Evolutionary conservation across 2,888 invertebrate genomes (phyloP), one percentile per base, ranked within the genome.

Genomic region (Entomobrya multifasciata): DNA sequence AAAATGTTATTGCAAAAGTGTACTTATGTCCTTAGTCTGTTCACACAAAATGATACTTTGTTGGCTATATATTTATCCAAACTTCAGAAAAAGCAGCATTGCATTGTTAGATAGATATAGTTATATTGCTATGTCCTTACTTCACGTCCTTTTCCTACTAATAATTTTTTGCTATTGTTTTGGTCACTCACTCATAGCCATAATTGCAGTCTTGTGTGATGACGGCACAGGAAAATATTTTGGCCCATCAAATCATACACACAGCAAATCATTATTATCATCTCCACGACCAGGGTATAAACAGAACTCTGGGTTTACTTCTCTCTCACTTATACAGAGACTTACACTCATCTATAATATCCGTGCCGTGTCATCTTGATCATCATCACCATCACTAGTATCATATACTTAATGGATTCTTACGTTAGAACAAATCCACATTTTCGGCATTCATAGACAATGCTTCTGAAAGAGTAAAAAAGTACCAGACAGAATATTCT

Each of bases 181-280:
- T 36, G 36, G 36, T 36, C 36, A 36, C 36, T 36, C 36, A 36
- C 36, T 36, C 36, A 36, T 36, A 36, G 36, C 36, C 36, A 4
- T 36, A 36, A 4, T 36, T 36, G 8, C 36, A 36, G 36, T 6
- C 36, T 6, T 36, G 36, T 41, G 67, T 47, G 67, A 22, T 22
- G 65, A 67, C 22, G 65, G 65, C n/a, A 67, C 67, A 70, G 22
- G 25, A 70, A 70, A 70, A 70, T 70, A 47, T 70, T 47, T 70
- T 47, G 44, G 44, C 1, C 47, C 44, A 70, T 70, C 67, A 70
- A 47, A 22, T 44, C 52, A 52, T 8, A 36, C 67, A 70, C 44
- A 70, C 13, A 22, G 20, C 25, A 41, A 44, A 70, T 70, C 47
- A 47, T 70, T 70, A 65, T 65, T 65, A 65, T 65, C 41, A 65